These are phyloP conservation scores for Fragum fragum DNA, from an alignment of 2,888 invertebrate genomes.

Conservation along the genomic window DNA sequence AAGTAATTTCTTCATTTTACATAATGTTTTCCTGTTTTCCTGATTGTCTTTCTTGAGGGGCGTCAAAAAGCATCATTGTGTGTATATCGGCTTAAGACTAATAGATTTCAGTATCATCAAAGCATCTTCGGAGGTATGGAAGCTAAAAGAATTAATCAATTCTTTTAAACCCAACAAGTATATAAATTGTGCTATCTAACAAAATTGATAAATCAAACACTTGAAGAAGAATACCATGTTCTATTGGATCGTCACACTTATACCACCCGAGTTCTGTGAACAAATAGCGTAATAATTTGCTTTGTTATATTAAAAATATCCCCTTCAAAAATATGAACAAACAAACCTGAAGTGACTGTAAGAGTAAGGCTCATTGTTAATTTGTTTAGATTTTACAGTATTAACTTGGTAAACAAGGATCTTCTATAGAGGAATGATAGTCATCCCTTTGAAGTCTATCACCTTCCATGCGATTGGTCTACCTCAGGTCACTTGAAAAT, in stretches of 20 bases:
- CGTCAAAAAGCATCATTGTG: too few relatives aligned
- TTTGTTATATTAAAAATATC: conserved; percentile 4
- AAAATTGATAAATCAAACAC: neutral
- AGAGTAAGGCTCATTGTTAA: conserved; percentile 28
- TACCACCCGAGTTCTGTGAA: neutral
- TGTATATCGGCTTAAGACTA: too few relatives aligned
- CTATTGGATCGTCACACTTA: neutral
- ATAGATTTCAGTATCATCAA: too few relatives aligned
- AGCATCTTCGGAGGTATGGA: neutral
- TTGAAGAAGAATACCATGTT: conserved; percentile 4
- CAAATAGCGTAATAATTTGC: conserved; percentile 23
- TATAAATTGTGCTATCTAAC: neutral
- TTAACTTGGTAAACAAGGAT: conserved; percentile 23
- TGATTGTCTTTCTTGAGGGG: too few relatives aligned
- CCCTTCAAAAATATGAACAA: conserved; percentile 26
- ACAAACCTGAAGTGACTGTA: conserved; percentile 25
- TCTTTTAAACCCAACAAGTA: neutral
- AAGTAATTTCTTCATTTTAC: too few relatives aligned
- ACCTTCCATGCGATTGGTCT: conserved; percentile 52
- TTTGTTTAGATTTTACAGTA: conserved; percentile 30
- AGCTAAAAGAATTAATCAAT: neutral
- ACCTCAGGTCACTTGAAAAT: conserved; percentile 49
- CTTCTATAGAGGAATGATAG: conserved; percentile 44
- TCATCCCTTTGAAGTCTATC: conserved; percentile 60
- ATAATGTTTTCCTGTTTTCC: too few relatives aligned